phyloP scores from a whole-genome alignment of 2,888 invertebrate species.

The Macrosoma leucophasiata region DNA sequence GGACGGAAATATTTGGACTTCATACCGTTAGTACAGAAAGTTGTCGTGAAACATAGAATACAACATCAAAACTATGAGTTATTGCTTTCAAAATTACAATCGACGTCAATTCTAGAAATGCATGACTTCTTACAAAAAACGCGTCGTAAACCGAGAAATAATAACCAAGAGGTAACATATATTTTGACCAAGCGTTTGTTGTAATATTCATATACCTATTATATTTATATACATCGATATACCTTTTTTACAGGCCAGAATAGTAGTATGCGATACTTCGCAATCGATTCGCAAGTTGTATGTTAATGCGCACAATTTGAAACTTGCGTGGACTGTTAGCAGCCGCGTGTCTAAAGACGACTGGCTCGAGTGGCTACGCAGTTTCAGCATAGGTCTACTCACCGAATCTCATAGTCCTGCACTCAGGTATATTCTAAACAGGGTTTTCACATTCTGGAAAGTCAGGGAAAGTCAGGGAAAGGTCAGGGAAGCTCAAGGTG shows the following conservation, averaged over 20 bases:
- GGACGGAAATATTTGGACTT: conserved; percentile 95
- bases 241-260: conserved; percentile 46
- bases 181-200: too few species aligned
- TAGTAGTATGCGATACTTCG: conserved; percentile 75
- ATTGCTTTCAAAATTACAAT: conserved; percentile 80
- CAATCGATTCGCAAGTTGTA: conserved; percentile 87
- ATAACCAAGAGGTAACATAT: conserved; percentile 78
- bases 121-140: conserved; percentile 81
- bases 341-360: conserved; percentile 97
- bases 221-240: too few species aligned
- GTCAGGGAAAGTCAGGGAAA: too few species aligned
- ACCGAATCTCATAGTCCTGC: conserved; percentile 98
- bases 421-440: conserved; percentile 74
- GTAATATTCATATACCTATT: too few species aligned
- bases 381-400: conserved; percentile 93
- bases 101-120: conserved; percentile 70
- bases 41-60: conserved; percentile 86
- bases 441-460: too few species aligned
- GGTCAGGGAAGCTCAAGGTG: too few species aligned
- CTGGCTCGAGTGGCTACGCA: conserved; percentile 97
- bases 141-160: conserved; percentile 78
- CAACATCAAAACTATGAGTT: conserved; percentile 86
- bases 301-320: conserved; percentile 88
- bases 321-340: conserved; percentile 94
- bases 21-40: conserved; percentile 91